Percentiles rank a stretch among this genome's conserved stretches.
Conservation (phyloP, 2,888 invertebrate species). For the Lepidochrysops patricia region DNA sequence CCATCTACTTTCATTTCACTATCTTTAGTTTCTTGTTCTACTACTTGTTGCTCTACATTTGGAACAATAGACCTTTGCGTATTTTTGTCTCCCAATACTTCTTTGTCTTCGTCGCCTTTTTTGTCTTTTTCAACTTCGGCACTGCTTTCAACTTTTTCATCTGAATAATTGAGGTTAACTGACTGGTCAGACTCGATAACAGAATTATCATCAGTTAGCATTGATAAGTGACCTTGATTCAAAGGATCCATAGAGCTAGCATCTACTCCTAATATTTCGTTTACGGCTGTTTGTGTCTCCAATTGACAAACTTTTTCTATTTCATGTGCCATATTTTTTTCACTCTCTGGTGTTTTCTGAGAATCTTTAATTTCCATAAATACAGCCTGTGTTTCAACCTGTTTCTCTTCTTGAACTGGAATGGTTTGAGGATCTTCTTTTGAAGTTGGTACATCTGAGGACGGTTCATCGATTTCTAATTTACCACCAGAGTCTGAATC, state of each 20-base stretch:
- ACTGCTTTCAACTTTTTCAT: slow-evolving; percentile 28
- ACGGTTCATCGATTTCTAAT: slow-evolving; percentile 32
- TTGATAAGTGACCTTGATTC: slow-evolving; percentile 44
- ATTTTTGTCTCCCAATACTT: not conserved
- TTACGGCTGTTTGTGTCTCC: not conserved
- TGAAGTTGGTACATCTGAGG: slow-evolving; percentile 6
- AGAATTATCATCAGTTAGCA: slow-evolving; percentile 61
- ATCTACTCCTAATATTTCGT: slow-evolving; percentile 12
- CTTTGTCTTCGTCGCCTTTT: not conserved
- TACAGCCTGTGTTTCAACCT: slow-evolving; percentile 11
- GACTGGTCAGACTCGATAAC: slow-evolving; percentile 38
- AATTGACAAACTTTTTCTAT: not conserved
- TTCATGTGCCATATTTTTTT: not conserved
- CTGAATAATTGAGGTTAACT: slow-evolving; percentile 45
- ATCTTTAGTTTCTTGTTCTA: not conserved
- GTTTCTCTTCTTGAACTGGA: not conserved
- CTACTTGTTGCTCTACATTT: not conserved
- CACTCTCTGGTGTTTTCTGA: not conserved
- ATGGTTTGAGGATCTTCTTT: not conserved
- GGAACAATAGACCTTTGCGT: not conserved
- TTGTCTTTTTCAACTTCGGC: slow-evolving; percentile 14
- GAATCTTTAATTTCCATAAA: not conserved
- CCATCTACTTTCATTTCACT: not conserved
- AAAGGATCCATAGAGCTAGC: slow-evolving; percentile 33
- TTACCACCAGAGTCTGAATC: slow-evolving; percentile 30